Evolutionary conservation across 2,888 invertebrate species (phyloP).

Genomic region (Caenorhabditis virilis): DNA sequence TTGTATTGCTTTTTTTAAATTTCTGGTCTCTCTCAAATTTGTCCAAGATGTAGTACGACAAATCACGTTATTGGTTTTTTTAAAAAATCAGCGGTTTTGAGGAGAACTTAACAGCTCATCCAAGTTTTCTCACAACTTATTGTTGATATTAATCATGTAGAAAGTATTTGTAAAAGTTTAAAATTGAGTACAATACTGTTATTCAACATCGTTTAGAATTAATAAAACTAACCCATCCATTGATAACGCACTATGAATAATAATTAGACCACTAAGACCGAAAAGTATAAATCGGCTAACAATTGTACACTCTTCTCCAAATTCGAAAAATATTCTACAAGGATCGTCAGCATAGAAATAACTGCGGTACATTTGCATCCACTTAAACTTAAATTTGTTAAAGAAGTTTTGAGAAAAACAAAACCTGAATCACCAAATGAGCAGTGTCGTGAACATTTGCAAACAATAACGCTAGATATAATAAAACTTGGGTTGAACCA

Average conservation of each 20-base stretch:
- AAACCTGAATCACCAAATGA: slow-evolving; percentile 22
- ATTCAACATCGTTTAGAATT: not conserved
- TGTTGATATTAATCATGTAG: too few relatives aligned
- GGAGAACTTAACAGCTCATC: too few relatives aligned
- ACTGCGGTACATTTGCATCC: slow-evolving; percentile 19
- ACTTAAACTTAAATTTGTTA: not conserved
- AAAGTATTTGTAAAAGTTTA: too few relatives aligned
- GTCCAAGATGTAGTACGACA: too few relatives aligned
- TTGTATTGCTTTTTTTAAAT: too few relatives aligned
- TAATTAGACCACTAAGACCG: not conserved
- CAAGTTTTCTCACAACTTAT: too few relatives aligned
- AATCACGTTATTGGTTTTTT: too few relatives aligned
- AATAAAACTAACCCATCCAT: not conserved
- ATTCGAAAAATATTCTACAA: not conserved
- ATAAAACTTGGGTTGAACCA: slow-evolving; percentile 11
- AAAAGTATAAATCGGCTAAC: not conserved
- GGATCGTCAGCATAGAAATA: not conserved
- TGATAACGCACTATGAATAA: not conserved
- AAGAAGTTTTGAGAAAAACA: too few relatives aligned
- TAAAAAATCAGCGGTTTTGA: too few relatives aligned
- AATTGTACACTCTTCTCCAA: not conserved
- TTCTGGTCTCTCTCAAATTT: too few relatives aligned
- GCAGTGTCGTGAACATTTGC: slow-evolving; percentile 24
- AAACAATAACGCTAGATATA: slow-evolving; percentile 20
- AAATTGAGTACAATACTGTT: too few relatives aligned